These are phyloP conservation scores for Phortica variegata DNA, from an alignment of 1,140 invertebrate genomes.

Conservation along the genomic window DNA sequence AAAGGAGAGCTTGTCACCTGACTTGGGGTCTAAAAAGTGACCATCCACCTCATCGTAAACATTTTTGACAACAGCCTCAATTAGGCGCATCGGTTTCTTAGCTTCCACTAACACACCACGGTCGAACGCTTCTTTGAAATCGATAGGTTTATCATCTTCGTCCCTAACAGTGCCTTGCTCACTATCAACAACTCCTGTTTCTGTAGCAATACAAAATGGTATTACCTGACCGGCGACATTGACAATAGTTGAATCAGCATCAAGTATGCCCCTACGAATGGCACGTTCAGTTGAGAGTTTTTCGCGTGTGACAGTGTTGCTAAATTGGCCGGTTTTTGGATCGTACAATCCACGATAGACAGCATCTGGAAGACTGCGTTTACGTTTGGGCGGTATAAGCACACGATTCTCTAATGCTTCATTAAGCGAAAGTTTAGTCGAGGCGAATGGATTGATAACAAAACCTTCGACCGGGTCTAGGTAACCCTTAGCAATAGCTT, in stretches of 20 bases:
- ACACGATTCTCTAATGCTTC: constrained; percentile 80
- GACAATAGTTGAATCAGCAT: constrained; percentile 77
- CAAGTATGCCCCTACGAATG: constrained; percentile 76
- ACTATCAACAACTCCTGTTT: constrained; percentile 75
- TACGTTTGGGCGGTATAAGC: constrained; percentile 77
- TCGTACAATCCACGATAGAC: constrained; percentile 78
- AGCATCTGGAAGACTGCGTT: constrained; percentile 81
- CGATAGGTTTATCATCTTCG: constrained; percentile 66
- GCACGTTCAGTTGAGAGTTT: constrained; percentile 74
- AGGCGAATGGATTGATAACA: constrained; percentile 74
- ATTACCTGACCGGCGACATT: constrained; percentile 71
- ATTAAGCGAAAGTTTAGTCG: constrained; percentile 71
- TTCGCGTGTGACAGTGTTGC: constrained; percentile 67
- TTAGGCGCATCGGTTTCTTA: constrained; percentile 76
- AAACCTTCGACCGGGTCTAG: constrained; percentile 79
- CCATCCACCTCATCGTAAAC: constrained; percentile 75
- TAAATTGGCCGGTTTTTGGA: constrained; percentile 64
- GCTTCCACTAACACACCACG: constrained; percentile 79
- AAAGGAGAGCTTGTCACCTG: constrained; percentile 73
- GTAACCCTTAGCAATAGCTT: constrained; percentile 78
- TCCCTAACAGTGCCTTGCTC: constrained; percentile 70
- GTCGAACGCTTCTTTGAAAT: constrained; percentile 85
- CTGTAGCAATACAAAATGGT: constrained; percentile 80
- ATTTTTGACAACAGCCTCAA: constrained; percentile 80
- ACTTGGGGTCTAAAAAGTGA: constrained; percentile 77